A percentile compares a stretch with the other conserved stretches of the same genome.
These are phyloP conservation scores for Micropoecilia bifurca DNA, from an alignment of 2,797 vertebrate species.

Conservation along the genomic window DNA sequence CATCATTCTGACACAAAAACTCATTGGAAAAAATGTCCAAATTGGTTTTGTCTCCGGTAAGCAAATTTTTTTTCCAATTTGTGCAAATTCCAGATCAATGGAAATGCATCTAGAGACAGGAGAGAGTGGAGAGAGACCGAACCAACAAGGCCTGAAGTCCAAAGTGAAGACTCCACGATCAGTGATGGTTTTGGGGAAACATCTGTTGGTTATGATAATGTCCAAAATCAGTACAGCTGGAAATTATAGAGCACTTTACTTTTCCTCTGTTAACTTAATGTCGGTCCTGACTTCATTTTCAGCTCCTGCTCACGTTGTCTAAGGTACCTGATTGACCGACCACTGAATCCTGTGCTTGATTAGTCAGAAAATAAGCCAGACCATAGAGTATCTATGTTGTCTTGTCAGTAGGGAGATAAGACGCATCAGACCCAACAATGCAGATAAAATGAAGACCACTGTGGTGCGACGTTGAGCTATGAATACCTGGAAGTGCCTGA, in stretches of 20 bases:
- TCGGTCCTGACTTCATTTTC: background rate
- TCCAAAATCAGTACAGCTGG: background rate
- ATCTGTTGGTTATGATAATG: background rate
- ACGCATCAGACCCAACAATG: background rate
- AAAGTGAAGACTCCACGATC: background rate
- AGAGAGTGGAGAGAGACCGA: background rate
- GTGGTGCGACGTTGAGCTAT: background rate
- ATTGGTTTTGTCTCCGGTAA: too few relatives aligned
- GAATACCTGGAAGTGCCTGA: background rate
- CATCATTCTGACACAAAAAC: too few relatives aligned
- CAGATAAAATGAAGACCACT: background rate
- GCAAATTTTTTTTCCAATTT: too few relatives aligned
- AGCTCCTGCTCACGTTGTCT: background rate
- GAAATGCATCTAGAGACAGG: background rate
- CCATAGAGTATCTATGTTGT: background rate
- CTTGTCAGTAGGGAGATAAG: background rate
- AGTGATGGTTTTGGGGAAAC: background rate
- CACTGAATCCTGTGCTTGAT: background rate
- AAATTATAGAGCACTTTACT: background rate
- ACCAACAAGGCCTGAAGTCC: background rate
- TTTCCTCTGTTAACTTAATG: background rate
- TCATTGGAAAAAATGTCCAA: too few relatives aligned
- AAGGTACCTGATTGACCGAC: background rate
- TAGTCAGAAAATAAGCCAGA: background rate
- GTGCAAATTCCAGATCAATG: too few relatives aligned